These are phyloP conservation scores for Etheostoma nigrum DNA, from an alignment of 2,797 vertebrate genomes.

Conservation along the genomic window DNA sequence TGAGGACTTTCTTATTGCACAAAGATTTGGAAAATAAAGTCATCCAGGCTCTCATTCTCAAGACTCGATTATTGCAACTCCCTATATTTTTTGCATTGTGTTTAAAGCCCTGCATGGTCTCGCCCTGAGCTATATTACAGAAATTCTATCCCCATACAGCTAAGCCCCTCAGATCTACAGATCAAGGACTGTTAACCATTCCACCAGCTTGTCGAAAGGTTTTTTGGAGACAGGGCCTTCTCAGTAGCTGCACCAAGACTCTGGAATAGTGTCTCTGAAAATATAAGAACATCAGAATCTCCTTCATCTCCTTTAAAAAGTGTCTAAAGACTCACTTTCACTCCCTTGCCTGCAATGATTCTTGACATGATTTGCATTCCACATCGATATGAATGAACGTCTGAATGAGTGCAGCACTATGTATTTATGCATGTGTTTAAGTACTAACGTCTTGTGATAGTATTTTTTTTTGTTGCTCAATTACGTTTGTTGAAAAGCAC, in stretches of 20 bases:
- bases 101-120: constrained; percentile 2
- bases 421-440: background rate
- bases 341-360: background rate
- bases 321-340: background rate
- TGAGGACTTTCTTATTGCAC: too few relatives aligned
- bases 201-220: background rate
- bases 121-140: background rate
- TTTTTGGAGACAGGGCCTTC: background rate
- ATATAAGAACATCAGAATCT: too few relatives aligned
- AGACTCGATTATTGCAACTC: too few relatives aligned
- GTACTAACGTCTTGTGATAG: background rate
- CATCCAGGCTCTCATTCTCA: too few relatives aligned
- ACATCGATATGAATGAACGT: background rate
- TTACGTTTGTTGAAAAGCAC: background rate
- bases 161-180: constrained; percentile 1
- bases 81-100: background rate
- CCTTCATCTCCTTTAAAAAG: too few relatives aligned
- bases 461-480: background rate
- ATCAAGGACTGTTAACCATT: background rate
- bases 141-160: background rate
- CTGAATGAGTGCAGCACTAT: background rate
- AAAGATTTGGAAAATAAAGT: too few relatives aligned
- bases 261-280: background rate
- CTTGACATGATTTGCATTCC: background rate
- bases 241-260: background rate